phyloP scores from a whole-genome alignment of 2,797 vertebrate species.

The Hydrophis major region DNA sequence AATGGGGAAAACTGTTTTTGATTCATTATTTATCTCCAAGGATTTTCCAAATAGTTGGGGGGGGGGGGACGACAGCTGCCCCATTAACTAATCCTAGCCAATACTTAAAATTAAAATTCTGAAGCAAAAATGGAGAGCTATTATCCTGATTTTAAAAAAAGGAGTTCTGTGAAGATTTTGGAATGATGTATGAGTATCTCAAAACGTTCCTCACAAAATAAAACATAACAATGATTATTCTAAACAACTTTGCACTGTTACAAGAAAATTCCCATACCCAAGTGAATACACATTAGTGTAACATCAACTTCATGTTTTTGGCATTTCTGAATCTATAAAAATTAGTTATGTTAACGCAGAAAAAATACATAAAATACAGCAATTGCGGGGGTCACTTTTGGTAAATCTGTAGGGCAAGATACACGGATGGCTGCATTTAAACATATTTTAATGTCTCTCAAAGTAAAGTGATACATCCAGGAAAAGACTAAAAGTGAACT shows the following conservation, averaged over 20 bases:
- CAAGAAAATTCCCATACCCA: constrained; percentile 25
- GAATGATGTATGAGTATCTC: constrained; percentile 38
- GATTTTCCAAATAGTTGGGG: constrained; percentile 9
- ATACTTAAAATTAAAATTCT: constrained; percentile 41
- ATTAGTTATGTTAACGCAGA: constrained; percentile 29
- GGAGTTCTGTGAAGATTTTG: background rate
- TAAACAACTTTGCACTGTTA: constrained; percentile 33
- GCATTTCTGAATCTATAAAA: constrained; percentile 55
- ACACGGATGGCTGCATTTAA: constrained; percentile 34
- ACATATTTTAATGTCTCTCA: constrained; percentile 22
- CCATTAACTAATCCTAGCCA: constrained; percentile 18
- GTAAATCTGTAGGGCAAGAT: constrained; percentile 39
- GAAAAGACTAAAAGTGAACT: constrained; percentile 47
- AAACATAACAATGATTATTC: constrained; percentile 44
- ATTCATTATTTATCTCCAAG: background rate
- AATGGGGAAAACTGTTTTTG: background rate
- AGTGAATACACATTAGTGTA: constrained; percentile 45
- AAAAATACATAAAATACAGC: constrained; percentile 49
- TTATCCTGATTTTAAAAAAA: constrained; percentile 1
- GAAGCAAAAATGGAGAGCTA: constrained; percentile 10
- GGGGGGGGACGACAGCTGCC: background rate
- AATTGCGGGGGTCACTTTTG: constrained; percentile 46
- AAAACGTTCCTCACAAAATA: constrained; percentile 35
- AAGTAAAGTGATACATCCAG: constrained; percentile 33
- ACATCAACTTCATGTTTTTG: constrained; percentile 9